Conservation (phyloP, 2,888 invertebrate genomes). For the Clitarchus hookeri region DNA sequence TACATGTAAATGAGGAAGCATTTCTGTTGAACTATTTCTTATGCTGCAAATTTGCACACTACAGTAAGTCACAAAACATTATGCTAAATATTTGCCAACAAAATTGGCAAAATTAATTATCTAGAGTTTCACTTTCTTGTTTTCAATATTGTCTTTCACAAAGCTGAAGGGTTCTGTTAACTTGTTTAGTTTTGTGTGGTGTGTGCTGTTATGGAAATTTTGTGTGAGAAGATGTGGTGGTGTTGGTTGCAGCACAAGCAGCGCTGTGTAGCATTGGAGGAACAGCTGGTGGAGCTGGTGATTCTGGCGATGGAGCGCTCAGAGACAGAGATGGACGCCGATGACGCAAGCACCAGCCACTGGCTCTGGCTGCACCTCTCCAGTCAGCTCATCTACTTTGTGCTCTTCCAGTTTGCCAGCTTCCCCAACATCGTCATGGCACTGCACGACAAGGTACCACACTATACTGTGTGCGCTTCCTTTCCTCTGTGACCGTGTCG, state of each 20-base stretch:
- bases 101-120: no score
- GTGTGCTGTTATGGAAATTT: no score
- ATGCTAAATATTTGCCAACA: no score
- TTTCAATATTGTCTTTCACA: no score
- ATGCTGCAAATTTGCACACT: no score
- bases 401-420: slow-evolving; percentile 90
- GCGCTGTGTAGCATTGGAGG: slow-evolving; percentile 86
- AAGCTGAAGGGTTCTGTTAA: neutral
- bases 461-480: no score
- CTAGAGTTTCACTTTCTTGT: no score
- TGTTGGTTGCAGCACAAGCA: slow-evolving; percentile 68
- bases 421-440: slow-evolving; percentile 92
- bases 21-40: no score
- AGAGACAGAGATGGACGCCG: slow-evolving; percentile 63
- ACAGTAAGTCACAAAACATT: no score
- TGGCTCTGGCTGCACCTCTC: slow-evolving; percentile 93
- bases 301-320: slow-evolving; percentile 91
- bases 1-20: no score
- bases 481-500: no score
- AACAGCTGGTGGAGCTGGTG: slow-evolving; percentile 89
- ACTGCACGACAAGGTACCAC: slow-evolving; percentile 75
- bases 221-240: neutral
- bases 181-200: neutral
- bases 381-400: slow-evolving; percentile 92
- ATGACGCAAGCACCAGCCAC: slow-evolving; percentile 67